Percentiles rank a stretch among this genome's conserved stretches.
These are phyloP conservation scores for Zaprionus vittiger DNA, from an alignment of 1,140 invertebrate species.

Conservation along the genomic window DNA sequence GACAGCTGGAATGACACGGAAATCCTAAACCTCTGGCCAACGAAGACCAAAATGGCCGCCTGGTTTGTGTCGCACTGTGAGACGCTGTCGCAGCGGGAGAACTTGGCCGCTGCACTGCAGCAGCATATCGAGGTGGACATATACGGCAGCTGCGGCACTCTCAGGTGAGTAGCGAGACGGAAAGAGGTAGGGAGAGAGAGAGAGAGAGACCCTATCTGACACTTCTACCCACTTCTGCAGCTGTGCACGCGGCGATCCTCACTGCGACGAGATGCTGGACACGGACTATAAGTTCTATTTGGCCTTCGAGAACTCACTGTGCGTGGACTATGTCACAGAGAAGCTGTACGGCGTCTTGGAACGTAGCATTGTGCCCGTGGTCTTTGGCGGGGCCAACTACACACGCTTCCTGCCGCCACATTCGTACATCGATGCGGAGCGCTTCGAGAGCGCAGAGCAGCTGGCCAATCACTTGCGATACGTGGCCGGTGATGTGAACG, in stretches of 20 bases:
- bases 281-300: slow-evolving; percentile 87
- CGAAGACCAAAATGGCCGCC: slow-evolving; percentile 85
- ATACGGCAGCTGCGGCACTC: slow-evolving; percentile 87
- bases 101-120: slow-evolving; percentile 85
- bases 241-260: slow-evolving; percentile 73
- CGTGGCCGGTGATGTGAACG: slow-evolving; percentile 83
- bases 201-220: background rate
- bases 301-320: slow-evolving; percentile 87
- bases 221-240: slow-evolving; percentile 25
- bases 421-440: slow-evolving; percentile 87
- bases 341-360: slow-evolving; percentile 85
- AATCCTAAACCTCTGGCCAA: slow-evolving; percentile 68
- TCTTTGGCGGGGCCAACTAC: slow-evolving; percentile 87
- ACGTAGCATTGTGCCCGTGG: slow-evolving; percentile 86
- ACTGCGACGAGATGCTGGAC: slow-evolving; percentile 84
- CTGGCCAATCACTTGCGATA: slow-evolving; percentile 85
- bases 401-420: slow-evolving; percentile 85
- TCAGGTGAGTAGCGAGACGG: slow-evolving; percentile 52
- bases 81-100: slow-evolving; percentile 85
- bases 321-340: slow-evolving; percentile 87
- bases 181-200: background rate
- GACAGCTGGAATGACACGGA: slow-evolving; percentile 54
- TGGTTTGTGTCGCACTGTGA: slow-evolving; percentile 88
- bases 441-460: slow-evolving; percentile 85
- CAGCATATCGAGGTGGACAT: slow-evolving; percentile 87